Conservation (phyloP, 2,113 vertebrate species). For the Ia io region DNA sequence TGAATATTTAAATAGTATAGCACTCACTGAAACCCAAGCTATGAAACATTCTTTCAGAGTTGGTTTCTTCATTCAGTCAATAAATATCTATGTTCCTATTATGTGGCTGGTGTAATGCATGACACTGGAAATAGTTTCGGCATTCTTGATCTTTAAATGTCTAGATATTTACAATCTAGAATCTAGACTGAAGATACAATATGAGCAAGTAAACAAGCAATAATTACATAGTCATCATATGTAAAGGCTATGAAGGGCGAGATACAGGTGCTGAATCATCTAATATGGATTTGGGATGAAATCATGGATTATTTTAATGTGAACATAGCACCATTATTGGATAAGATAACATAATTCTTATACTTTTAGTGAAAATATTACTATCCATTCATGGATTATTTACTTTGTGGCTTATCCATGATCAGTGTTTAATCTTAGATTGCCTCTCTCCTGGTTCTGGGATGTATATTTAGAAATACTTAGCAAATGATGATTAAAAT, state of each 20-base stretch:
- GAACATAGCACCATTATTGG: not conserved
- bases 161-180: not conserved
- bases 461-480: not conserved
- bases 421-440: conserved; percentile 28
- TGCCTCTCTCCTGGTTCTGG: not conserved
- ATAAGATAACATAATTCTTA: not conserved
- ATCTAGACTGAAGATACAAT: not conserved
- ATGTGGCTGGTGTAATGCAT: not conserved
- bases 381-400: not conserved
- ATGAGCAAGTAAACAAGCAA: not conserved
- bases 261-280: not conserved
- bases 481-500: conserved; percentile 33
- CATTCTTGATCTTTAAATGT: not conserved
- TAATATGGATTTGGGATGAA: not conserved
- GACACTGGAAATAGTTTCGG: not conserved
- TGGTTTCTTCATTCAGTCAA: not conserved
- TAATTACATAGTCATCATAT: not conserved
- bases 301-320: conserved; percentile 36
- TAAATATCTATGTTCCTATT: not conserved
- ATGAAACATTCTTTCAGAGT: not conserved
- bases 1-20: not conserved
- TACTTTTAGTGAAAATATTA: conserved; percentile 36
- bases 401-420: not conserved
- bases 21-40: not conserved
- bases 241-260: not conserved